Conservation (phyloP, 2,113 vertebrate genomes). For the Sisor rabdophorus region DNA sequence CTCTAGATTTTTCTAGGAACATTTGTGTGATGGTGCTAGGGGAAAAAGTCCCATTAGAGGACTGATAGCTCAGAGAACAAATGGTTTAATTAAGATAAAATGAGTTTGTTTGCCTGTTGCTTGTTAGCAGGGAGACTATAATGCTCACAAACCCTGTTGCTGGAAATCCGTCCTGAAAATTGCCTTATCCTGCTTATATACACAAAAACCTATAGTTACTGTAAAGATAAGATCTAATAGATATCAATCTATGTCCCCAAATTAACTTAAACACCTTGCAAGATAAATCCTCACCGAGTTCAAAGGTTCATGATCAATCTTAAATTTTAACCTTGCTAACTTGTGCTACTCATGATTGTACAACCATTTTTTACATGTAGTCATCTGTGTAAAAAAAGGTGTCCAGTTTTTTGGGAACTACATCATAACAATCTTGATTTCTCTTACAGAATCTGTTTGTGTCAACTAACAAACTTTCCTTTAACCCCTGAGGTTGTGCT, state of each 20-base stretch:
- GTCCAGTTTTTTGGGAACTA: background rate
- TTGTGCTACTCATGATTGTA: conserved; percentile 9
- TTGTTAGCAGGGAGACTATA: background rate
- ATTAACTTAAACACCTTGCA: background rate
- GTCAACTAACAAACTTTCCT: background rate
- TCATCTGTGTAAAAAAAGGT: background rate
- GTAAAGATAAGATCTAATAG: background rate
- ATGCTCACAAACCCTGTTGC: conserved; percentile 25
- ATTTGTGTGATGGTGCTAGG: background rate
- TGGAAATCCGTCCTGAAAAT: conserved; percentile 11
- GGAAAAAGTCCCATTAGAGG: conserved; percentile 1
- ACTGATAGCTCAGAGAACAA: conserved; percentile 1
- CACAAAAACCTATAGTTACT: background rate
- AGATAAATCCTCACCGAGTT: background rate
- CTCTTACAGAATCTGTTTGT: background rate
- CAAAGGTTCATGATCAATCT: background rate
- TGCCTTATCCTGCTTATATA: background rate
- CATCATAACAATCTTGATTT: background rate
- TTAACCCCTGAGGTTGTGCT: background rate
- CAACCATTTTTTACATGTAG: background rate
- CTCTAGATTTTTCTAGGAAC: background rate
- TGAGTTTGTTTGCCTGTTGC: background rate
- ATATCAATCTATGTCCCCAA: background rate
- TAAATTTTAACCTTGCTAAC: background rate
- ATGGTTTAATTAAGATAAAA: conserved; percentile 19